Base-by-base conservation (phyloP, 2,113 vertebrate species). In the Hemichromis elongatus region DNA sequence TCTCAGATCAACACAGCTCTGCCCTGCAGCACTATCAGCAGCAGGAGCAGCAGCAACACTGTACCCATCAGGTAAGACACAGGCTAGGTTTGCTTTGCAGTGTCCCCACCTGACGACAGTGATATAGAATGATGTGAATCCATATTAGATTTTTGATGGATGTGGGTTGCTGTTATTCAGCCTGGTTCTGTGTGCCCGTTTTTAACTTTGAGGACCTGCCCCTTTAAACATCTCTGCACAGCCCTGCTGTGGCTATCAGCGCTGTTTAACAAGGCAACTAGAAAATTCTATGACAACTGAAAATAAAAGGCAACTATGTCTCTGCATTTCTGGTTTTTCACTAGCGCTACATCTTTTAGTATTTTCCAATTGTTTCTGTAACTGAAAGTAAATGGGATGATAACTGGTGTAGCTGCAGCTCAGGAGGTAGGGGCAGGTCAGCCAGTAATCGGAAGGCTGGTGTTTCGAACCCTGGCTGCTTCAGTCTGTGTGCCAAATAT, bases 261-360 rank as follows among this genome's bases (percentile, higher is more conserved):
- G 21, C 19, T 66, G 19, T 66, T 81, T 53, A 24, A 53, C 40
- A 68, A 40, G n/a, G n/a, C n/a, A n/a, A n/a, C n/a, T n/a, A n/a
- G n/a, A 2, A 24, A 16, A 37, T 21, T 57, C 13, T 28, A 57
- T 30, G 53, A 24, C 24, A 24, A 13, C 21, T 26, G 24, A 56
- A 56, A 56, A 56, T 61, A 61, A n/a, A 61, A 2, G 33, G 18
- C 9, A 61, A 61, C 30, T 1, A 18, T 5, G 0, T 66, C 33
- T 66, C 63, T 40, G 63, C 63, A 68, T 68, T 66, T 42, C 63
- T 68, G 35, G 35, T 35, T n/a, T 63, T 63, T 35, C 10, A 63
- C 6, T 63, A 63, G 59, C 0, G 6, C 18, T 63, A 63, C 18
- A 0, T 19, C 18, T 35, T 35, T 68, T 42, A 68, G 63, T 35